Base-by-base conservation (phyloP, 2,888 invertebrate genomes). In the Polyommatus icarus region DNA sequence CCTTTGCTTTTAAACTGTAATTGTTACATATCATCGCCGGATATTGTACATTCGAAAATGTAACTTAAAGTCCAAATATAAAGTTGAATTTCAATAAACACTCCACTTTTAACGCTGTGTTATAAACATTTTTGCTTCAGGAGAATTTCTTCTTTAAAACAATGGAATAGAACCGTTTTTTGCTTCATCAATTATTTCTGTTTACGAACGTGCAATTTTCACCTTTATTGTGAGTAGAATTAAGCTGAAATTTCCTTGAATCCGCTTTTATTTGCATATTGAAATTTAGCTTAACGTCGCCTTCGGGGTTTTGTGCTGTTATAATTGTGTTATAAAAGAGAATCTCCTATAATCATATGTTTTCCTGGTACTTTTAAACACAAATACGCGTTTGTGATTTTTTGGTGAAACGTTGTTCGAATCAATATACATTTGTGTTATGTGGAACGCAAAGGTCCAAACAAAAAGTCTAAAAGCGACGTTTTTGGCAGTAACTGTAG, bases 271-370 rank as follows among this genome's bases (percentile, higher is more conserved):
- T 75, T 46, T 46, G 24, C 50, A 29, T 54, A 54, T 54, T 15
- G 29, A 75, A 75, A 50, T 75, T 75, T 75, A 75, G 75, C 54
- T 29, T 75, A 75, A 75, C 54, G 46, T 75, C 54, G n/a, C 75
- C 75, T 75, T 20, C 24, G 29, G 24, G 75, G 50, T 50, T 75
- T 75, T 54, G 75, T 54, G 75, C 29, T 75, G 46, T 54, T 54
- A 75, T 75, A 75, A 75, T 54, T 29, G 50, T 75, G 50, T 54
- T 75, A 20, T 54, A 75, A 75, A 24, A 75, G 72, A 72, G 40
- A 75, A 50, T 24, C 75, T 67, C 67, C 67, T 50, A 50, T 50
- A 75, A 50, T 67, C 46, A 54, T 75, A 75, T 75, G 54, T 54
- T 75, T 29, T 18, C 12, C 75, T 50, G 75, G 75, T 75, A 29